phyloP scores from a whole-genome alignment of 2,113 vertebrate species.

The Alouatta palliata region DNA sequence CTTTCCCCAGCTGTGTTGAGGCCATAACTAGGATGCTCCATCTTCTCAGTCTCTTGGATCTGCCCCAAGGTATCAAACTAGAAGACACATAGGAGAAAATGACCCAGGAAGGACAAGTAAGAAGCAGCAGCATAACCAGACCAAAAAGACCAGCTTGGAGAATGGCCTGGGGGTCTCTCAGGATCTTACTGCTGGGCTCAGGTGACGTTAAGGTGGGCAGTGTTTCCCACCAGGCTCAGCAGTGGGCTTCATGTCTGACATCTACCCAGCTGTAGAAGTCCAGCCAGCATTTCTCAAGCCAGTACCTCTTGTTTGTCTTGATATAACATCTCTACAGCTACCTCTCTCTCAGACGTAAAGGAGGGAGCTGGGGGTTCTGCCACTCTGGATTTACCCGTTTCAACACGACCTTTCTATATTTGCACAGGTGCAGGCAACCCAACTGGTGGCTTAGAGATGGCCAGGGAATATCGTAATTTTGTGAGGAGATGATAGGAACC shows the following conservation, averaged over 20 bases:
- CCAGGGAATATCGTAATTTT: slow-evolving; percentile 28
- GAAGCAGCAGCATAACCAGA: not conserved
- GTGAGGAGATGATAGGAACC: not conserved
- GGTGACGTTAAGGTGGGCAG: not conserved
- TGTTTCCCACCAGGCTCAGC: not conserved
- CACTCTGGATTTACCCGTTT: not conserved
- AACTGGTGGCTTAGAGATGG: not conserved
- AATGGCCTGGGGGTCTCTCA: not conserved
- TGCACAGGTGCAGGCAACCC: not conserved
- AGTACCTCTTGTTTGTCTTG: not conserved
- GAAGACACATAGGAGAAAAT: slow-evolving; percentile 34
- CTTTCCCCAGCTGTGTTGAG: not conserved
- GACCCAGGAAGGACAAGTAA: not conserved
- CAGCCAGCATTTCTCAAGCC: not conserved
- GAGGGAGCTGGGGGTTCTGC: not conserved
- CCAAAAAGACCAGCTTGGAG: not conserved
- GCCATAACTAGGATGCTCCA: not conserved
- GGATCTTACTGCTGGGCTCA: not conserved
- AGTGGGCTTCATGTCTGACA: not conserved
- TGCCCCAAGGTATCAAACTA: not conserved
- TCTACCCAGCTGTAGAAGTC: not conserved
- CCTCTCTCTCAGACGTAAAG: not conserved
- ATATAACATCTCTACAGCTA: not conserved
- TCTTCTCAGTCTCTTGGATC: not conserved
- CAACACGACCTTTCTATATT: not conserved